Evolutionary conservation across 2,888 invertebrate genomes (phyloP).

Genomic region (Operophtera brumata): DNA sequence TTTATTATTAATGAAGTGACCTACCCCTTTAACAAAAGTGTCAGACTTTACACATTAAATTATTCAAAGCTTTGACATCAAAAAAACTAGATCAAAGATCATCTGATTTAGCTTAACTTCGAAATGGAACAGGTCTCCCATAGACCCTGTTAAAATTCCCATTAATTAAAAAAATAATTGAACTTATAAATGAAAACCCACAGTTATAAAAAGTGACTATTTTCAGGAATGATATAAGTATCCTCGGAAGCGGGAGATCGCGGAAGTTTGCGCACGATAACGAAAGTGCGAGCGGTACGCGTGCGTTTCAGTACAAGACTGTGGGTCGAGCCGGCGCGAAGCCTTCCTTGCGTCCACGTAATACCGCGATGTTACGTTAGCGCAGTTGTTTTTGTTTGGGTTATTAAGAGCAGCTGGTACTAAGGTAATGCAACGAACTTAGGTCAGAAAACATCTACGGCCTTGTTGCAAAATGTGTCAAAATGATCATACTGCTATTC

Average conservation of each 20-base stretch:
- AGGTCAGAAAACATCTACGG: too few relatives aligned
- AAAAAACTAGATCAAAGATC: background rate
- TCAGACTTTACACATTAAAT: background rate
- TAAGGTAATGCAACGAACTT: too few relatives aligned
- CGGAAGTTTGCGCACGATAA: slow-evolving; percentile 59
- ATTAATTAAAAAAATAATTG: background rate
- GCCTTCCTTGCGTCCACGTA: slow-evolving; percentile 63
- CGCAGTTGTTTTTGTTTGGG: slow-evolving; percentile 17
- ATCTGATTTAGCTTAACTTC: background rate
- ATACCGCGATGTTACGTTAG: slow-evolving; percentile 42
- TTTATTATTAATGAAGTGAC: too few relatives aligned
- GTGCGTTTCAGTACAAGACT: slow-evolving; percentile 67
- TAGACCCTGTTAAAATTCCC: background rate
- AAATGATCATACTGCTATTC: too few relatives aligned
- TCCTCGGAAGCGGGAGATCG: slow-evolving; percentile 32
- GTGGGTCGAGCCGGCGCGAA: slow-evolving; percentile 42
- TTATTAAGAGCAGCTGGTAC: slow-evolving; percentile 15
- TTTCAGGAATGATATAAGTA: slow-evolving; percentile 5
- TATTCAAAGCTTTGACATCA: background rate
- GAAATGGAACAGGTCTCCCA: background rate
- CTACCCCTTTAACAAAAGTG: background rate
- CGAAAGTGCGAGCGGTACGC: slow-evolving; percentile 71
- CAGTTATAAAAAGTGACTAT: background rate
- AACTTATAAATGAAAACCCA: background rate
- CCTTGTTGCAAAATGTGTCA: too few relatives aligned